Evolutionary conservation across 2,888 invertebrate genomes (phyloP), one percentile per base, ranked within the genome.

Genomic region (Andrena fulva): DNA sequence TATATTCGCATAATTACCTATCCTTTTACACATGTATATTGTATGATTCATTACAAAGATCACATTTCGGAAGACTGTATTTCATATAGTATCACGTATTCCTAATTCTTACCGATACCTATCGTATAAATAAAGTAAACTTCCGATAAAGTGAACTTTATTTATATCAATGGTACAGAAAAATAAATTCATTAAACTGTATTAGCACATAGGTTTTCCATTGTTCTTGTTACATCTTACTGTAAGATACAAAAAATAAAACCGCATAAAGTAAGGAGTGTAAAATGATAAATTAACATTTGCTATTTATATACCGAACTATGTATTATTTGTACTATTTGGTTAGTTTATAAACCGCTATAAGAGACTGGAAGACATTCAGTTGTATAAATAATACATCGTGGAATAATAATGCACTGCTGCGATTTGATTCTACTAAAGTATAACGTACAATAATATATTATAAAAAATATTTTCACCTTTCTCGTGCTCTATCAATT

Each of bases 11-110:
- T 59, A 82, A 87, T 63, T 74, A 84, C 82, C 83, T 85, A 78
- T 81, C 80, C 86, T 64, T 71, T 50, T 77, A 66, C 8, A 62
- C 8, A 52, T 67, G 75, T 33, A 50, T 35, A 73, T 50, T 66
- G 27, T 89, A 89, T 86, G 90, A 80, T 83, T 83, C 90, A 84
- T 88, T 85, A 62, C 66, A 71, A 84, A 71, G 73, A 68, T 64
- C 66, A 80, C 8, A 74, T 64, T 68, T 79, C 77, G 82, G 84
- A 85, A 85, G 84, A 85, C 77, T 69, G 35, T 33, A 50, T 68
- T 66, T 63, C 64, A 31, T 62, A 27, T 56, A 48, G 12, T 2
- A 52, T 71, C 10, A 73, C 12, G 64, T 79, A 33, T 69, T n/a
- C 33, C 20, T 48, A 20, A 24, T 48, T 80, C 48, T n/a, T 56